Conservation (phyloP, 2,797 vertebrate genomes). For the Lacerta bilineata region DNA sequence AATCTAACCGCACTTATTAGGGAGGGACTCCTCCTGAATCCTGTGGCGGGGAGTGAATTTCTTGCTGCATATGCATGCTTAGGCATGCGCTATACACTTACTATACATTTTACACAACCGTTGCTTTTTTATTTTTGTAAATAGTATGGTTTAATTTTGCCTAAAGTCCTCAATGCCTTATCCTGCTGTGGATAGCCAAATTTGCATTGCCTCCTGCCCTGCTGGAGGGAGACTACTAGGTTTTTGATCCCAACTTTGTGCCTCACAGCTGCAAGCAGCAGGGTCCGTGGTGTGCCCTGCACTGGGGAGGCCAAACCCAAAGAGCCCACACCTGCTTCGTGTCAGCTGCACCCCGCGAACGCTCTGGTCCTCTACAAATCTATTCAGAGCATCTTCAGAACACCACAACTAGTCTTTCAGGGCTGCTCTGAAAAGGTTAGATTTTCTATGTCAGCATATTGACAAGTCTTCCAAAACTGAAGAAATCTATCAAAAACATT, state of each 20-base stretch:
- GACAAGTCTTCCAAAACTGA: not conserved
- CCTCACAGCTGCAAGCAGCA: not conserved
- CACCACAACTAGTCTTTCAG: not conserved
- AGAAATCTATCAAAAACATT: not conserved
- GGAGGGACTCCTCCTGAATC: not conserved
- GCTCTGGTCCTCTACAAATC: not conserved
- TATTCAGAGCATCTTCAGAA: too few relatives aligned
- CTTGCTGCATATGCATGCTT: not conserved
- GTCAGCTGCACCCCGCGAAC: not conserved
- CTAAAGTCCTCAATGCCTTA: too few relatives aligned
- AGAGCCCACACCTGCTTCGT: not conserved
- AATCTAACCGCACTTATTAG: not conserved
- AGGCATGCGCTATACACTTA: not conserved
- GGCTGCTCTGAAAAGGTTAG: not conserved
- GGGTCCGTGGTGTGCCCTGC: fast-evolving
- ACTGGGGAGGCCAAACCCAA: conserved; percentile 2
- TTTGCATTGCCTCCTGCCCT: too few relatives aligned
- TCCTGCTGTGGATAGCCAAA: too few relatives aligned
- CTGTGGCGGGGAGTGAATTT: not conserved
- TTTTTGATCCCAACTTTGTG: conserved; percentile 18
- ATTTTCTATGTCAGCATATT: not conserved
- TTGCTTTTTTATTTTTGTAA: not conserved
- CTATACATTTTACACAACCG: not conserved
- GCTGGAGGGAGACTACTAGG: not conserved
- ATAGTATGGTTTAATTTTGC: too few relatives aligned